Evolutionary conservation across 2,113 vertebrate species (phyloP).

Genomic region (Cephalopholis sonnerati): DNA sequence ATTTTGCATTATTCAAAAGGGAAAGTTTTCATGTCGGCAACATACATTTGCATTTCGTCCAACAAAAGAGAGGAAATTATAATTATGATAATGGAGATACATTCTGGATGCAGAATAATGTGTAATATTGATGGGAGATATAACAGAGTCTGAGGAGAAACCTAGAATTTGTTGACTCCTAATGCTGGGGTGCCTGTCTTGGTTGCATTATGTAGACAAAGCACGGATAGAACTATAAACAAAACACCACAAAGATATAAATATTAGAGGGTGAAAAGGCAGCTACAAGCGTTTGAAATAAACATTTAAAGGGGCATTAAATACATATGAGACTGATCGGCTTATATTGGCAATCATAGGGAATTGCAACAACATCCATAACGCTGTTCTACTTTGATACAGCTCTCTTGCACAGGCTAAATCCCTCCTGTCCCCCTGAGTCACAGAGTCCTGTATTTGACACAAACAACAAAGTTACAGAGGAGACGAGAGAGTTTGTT

Average conservation of each 20-base stretch:
- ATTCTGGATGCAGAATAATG: conserved; percentile 1
- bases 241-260: not conserved
- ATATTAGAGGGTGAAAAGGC: not conserved
- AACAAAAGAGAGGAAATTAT: conserved; percentile 3
- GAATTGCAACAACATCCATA: conserved; percentile 18
- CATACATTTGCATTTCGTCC: conserved; percentile 40
- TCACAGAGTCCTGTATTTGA: conserved; percentile 42
- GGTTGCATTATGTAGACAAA: not conserved
- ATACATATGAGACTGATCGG: not conserved
- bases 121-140: not conserved
- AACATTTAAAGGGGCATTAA: conserved; percentile 6
- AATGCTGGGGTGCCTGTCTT: not conserved
- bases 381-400: conserved; percentile 46
- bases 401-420: conserved; percentile 5
- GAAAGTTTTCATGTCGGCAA: conserved; percentile 15
- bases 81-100: conserved; percentile 26
- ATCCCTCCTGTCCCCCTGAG: conserved; percentile 47
- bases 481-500: conserved; percentile 42
- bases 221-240: not conserved
- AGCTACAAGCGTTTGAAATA: not conserved
- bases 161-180: not conserved
- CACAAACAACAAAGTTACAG: conserved; percentile 57
- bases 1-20: conserved; percentile 28
- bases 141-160: not conserved
- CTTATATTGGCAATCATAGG: conserved; percentile 14